Evolutionary conservation across 1,140 invertebrate species (phyloP).

Genomic region (Drosophila tropicalis): DNA sequence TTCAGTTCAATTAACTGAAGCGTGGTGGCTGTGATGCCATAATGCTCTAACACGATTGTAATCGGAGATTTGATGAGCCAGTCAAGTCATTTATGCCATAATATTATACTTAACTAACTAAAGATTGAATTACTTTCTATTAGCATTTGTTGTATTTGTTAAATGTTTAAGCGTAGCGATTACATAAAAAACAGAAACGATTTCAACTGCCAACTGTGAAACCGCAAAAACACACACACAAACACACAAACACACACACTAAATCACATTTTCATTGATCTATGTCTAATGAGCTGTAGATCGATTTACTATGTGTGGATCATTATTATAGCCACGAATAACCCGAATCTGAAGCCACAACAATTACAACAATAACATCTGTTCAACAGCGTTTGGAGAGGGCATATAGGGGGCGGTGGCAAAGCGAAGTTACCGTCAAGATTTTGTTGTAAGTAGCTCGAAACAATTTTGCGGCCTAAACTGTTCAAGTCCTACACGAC

Average conservation of each 20-base stretch:
- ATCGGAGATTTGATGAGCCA: slow-evolving; percentile 22
- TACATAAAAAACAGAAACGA: slow-evolving; percentile 42
- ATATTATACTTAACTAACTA: slow-evolving; percentile 23
- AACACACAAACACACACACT: slow-evolving; percentile 26
- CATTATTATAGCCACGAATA: slow-evolving; percentile 29
- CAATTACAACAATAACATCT: slow-evolving; percentile 59
- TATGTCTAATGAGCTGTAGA: slow-evolving; percentile 56
- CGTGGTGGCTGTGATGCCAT: no score
- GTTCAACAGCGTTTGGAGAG: slow-evolving; percentile 13
- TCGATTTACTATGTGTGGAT: slow-evolving; percentile 51
- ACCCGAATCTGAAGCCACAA: slow-evolving; percentile 32
- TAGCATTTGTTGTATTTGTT: slow-evolving; percentile 55
- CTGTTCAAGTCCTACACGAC: slow-evolving; percentile 28
- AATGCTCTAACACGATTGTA: background rate
- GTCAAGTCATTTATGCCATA: slow-evolving; percentile 48
- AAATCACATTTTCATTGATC: slow-evolving; percentile 13
- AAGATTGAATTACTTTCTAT: slow-evolving; percentile 34
- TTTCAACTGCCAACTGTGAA: slow-evolving; percentile 13
- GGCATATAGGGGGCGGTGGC: background rate
- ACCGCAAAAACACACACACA: slow-evolving; percentile 22
- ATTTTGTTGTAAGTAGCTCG: slow-evolving; percentile 53
- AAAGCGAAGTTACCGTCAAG: slow-evolving; percentile 2
- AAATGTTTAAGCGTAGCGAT: slow-evolving; percentile 63
- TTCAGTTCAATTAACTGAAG: no score
- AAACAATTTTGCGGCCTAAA: slow-evolving; percentile 57